Base-by-base conservation (phyloP, 2,113 vertebrate genomes). In the Ceyx margarethae region DNA sequence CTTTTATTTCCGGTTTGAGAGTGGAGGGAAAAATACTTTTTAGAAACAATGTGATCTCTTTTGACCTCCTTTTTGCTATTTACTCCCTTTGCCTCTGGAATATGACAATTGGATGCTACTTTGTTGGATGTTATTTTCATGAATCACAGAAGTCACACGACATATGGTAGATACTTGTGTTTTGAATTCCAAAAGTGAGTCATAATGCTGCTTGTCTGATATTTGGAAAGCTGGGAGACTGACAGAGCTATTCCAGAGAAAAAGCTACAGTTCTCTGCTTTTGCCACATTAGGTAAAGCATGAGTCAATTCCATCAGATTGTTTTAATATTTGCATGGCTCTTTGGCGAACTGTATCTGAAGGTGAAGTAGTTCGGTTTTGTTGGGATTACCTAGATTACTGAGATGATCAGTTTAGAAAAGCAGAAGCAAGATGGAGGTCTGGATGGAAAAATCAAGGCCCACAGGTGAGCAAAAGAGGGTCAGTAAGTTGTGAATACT, bases 161-260 rank as follows among this genome's bases (percentile, higher is more conserved):
- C 74, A 43, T 4, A 23, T 42, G 64, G 87, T 5, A 67, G 72
- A 67, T 43, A 11, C 60, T 87, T 91, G 68, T 60, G 92, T 91
- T 81, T 74, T 85, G 82, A 77, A 81, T 94, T 91, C 87, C 87
- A 72, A 14, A 67, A 92, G 45, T 92, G 94, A 96, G 48, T 94
- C 95, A 95, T 71, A 74, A 53, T 48, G 67, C 54, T 85, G 81
- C 22, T 60, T 96, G 64, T 58, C 71, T 82, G 81, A 48, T 67
- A 43, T 10, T 89, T 91, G 85, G 85, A 89, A 89, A 94, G 79
- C 75, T 77, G 43, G 22, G 46, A 33, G 46, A 57, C 60, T 80
- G 74, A 53, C 31, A 60, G 87, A 96, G 77, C 71, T 31, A 35
- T 69, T 93, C 78, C 56, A 93, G 72, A 87, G 43, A 35, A 91